Evolutionary conservation across 2,888 invertebrate genomes (phyloP).

Genomic region (Meteorus colon): DNA sequence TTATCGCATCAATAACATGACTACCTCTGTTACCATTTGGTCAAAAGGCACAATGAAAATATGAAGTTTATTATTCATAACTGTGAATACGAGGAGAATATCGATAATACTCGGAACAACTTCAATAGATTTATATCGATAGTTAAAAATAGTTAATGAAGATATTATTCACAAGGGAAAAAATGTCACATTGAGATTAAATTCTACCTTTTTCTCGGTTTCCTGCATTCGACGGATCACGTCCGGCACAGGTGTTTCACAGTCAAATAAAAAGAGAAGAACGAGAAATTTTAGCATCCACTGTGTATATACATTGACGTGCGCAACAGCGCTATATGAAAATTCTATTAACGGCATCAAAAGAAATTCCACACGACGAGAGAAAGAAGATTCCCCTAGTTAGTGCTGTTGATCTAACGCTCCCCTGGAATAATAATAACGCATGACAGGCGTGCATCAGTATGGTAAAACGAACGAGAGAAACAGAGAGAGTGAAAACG

Average conservation of each 20-base stretch:
- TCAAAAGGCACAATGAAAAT: neutral
- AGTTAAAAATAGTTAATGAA: no score
- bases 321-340: constrained; percentile 51
- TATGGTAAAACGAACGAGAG: constrained; percentile 41
- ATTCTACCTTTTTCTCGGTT: constrained; percentile 1
- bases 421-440: constrained; percentile 55
- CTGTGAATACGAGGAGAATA: no score
- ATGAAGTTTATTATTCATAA: neutral
- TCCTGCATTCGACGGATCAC: constrained; percentile 38
- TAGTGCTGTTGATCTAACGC: constrained; percentile 55
- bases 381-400: constrained; percentile 55
- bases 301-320: constrained; percentile 25
- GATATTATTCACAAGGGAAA: neutral
- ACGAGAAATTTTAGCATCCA: constrained; percentile 18
- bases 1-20: constrained; percentile 40
- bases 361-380: constrained; percentile 56
- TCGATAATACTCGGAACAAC: no score
- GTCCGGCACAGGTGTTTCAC: constrained; percentile 51
- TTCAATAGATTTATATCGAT: no score
- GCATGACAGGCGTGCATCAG: constrained; percentile 48
- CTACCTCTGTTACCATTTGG: neutral
- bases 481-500: neutral
- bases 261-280: constrained; percentile 27
- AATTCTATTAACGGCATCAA: constrained; percentile 59
- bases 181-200: neutral